Base-by-base conservation (phyloP, 2,888 invertebrate species). In the Dusona sp. region DNA sequence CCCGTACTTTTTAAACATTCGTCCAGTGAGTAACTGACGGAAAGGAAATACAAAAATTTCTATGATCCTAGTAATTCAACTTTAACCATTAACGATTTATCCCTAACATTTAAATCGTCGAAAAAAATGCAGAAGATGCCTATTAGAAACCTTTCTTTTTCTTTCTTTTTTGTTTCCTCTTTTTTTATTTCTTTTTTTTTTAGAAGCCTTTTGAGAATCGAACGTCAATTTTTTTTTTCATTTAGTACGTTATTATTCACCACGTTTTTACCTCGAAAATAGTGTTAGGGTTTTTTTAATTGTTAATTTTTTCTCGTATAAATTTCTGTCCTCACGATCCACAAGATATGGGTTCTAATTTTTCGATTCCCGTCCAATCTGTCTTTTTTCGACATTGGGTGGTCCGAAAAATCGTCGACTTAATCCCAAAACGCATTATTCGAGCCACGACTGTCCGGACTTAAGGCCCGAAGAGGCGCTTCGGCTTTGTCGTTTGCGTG, bases 351-450 rank as follows among this genome's bases (percentile, higher is more conserved):
- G 6, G 25, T 25, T 29, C 16, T 6, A 29, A 61, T 61, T 61
- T 61, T 61, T 33, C 83, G 51, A 54, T 67, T 38, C 22, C 45
- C 36, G 45, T 61, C n/a, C 57, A 22, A 25, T 33, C n/a, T 33
- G 48, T 74, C 82, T 45, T 84, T 74, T 54, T 78, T 77, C 51
- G 65, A 13, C 36, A 57, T 79, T 85, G 87, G 83, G 81, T 82
- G 82, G 83, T 84, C 84, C 70, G 54, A 75, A 74, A 79, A 64
- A 77, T 61, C 77, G 75, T 77, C 83, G 85, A 89, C 90, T 92
- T 94, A 94, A 94, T 94, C 94, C 94, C 88, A 88, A 91, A 90
- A 90, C 90, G 93, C 90, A 93, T 94, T 94, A 93, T 93, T 90
- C 90, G 87, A 84, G 89, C 94, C 94, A 94, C 94, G 94, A 92